These are phyloP conservation scores for Catonia carolina DNA, from an alignment of 2,888 invertebrate species.

Conservation along the genomic window DNA sequence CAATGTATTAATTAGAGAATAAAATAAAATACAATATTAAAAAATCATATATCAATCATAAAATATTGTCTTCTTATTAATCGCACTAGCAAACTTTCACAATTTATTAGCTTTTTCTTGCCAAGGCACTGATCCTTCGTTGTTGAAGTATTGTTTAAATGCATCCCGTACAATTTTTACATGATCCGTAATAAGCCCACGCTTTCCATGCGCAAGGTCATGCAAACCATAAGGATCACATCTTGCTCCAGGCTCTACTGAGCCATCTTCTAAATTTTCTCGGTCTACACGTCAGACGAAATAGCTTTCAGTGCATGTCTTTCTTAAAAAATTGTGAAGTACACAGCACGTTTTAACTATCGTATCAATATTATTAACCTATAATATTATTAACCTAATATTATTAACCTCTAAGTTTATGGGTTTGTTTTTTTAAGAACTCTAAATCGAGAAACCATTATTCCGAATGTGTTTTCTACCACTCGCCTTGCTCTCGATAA, in stretches of 20 bases:
- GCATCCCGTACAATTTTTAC: constrained; percentile 21
- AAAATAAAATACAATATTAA: too few relatives aligned
- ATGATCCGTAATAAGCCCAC: constrained; percentile 22
- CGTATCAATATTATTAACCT: constrained; percentile 19
- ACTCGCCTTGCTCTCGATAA: constrained; percentile 20
- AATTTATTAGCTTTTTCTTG: too few relatives aligned
- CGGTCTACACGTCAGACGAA: constrained; percentile 14
- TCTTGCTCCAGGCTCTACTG: constrained; percentile 22
- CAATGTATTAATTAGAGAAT: too few relatives aligned
- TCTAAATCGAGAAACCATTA: constrained; percentile 18
- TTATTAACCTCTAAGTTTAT: too few relatives aligned
- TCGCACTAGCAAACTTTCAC: too few relatives aligned
- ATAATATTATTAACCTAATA: too few relatives aligned
- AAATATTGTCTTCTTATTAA: too few relatives aligned
- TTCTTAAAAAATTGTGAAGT: constrained; percentile 24
- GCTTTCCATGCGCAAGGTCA: constrained; percentile 21
- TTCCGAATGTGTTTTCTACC: constrained; percentile 21
- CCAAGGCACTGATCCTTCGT: constrained; percentile 27
- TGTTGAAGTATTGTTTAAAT: constrained; percentile 26
- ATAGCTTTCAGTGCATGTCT: constrained; percentile 7
- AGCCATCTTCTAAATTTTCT: constrained; percentile 23
- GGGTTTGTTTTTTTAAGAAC: constrained; percentile 20
- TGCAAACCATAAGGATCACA: constrained; percentile 19
- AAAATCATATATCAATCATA: too few relatives aligned
- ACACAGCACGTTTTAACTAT: constrained; percentile 21